Base-by-base conservation (phyloP, 2,797 vertebrate genomes). In the Novumbra hubbsi region DNA sequence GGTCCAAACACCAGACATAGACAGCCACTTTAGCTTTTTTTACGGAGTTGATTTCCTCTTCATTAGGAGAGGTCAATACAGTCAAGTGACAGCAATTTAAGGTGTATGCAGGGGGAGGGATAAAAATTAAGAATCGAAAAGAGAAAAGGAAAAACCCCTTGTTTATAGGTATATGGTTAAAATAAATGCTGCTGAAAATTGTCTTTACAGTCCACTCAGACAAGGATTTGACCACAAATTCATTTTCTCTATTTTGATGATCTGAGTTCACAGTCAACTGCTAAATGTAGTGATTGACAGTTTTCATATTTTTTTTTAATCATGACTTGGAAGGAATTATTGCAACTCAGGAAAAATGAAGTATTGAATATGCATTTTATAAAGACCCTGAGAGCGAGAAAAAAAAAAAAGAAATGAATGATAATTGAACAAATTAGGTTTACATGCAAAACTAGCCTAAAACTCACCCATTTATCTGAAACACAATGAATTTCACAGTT, bases 401-500 rank as follows among this genome's bases (percentile, higher is more conserved):
- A 84, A 84, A 85, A 88, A 81, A 90, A 91, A 84, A 83, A 90
- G 90, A 86, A 87, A 92, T 88, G 79, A 90, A 85, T 79, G 74
- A 77, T 91, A 94, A 92, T 87, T 92, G 88, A 94, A 95, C 91
- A 93, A 94, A 90, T 95, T 93, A 95, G 93, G 93, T 92, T 93
- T 95, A 96, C 96, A 98, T 97, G 96, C 96, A 96, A 75, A 69
- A 28, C 95, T 94, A 96, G 86, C 87, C 96, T 97, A 96, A 81
- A 94, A 96, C 92, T 96, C 96, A 97, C 96, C 95, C 95, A 94
- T 94, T 94, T 87, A 96, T 94, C 94, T 96, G 90, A 95, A 57
- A 96, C 93, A 95, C 92, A 93, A 94, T 93, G 90, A 87, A 95
- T 93, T 96, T 99, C 97, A 99, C 97, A 99, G 97, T 97, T 96